Conservation (phyloP, 2,888 invertebrate species). For the Dolichomitus sp. region DNA sequence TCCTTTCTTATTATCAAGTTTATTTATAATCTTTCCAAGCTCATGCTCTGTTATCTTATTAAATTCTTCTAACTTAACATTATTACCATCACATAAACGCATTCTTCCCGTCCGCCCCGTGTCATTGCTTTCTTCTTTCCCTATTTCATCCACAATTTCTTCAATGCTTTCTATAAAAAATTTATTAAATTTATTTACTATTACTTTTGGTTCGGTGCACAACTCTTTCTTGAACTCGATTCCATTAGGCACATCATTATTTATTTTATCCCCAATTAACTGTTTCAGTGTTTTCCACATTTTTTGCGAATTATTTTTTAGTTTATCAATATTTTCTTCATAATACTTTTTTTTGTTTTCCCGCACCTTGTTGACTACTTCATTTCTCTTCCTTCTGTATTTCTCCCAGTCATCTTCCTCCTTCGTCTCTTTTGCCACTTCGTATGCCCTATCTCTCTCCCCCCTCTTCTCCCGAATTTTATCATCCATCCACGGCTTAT, state of each 20-base stretch:
- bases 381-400: slow-evolving; percentile 23
- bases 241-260: neutral
- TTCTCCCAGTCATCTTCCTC: neutral
- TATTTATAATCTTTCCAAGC: too few relatives aligned
- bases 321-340: too few relatives aligned
- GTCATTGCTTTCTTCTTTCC: neutral
- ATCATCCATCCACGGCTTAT: slow-evolving; percentile 43
- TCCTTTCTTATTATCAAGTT: too few relatives aligned
- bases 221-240: slow-evolving; percentile 26
- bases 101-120: too few relatives aligned
- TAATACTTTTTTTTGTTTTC: slow-evolving; percentile 30
- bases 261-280: slow-evolving; percentile 44
- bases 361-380: slow-evolving; percentile 10
- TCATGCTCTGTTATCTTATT: too few relatives aligned
- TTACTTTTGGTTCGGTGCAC: neutral
- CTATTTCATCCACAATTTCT: slow-evolving; percentile 42
- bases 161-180: slow-evolving; percentile 55
- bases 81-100: too few relatives aligned
- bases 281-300: slow-evolving; percentile 52
- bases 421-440: neutral
- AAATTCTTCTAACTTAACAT: too few relatives aligned
- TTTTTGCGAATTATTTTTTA: slow-evolving; percentile 22
- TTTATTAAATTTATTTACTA: slow-evolving; percentile 67
- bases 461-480: neutral
- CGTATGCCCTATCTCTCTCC: slow-evolving; percentile 29